Evolutionary conservation across 2,888 invertebrate species (phyloP), one percentile per base, ranked within the genome.

Genomic region (Sericinus montela): DNA sequence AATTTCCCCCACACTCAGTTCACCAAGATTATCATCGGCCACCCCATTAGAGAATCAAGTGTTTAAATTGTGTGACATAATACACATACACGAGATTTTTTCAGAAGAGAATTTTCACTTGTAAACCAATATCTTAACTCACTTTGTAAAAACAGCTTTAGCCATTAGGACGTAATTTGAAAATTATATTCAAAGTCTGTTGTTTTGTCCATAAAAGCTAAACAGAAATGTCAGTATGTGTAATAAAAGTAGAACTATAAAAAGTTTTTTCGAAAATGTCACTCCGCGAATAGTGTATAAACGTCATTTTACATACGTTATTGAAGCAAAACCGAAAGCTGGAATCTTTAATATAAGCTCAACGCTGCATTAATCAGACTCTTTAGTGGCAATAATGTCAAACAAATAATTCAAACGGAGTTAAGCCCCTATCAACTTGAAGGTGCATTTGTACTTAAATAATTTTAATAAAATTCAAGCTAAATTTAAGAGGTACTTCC

Each of bases 381-480:
- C 62, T 83, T 84, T 83, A 83, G 72, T 76, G 65, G 60, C 67
- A 60, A 62, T 59, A 66, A 65, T 71, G 80, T 62, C 72, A 74
- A 76, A 82, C 82, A 77, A 80, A 82, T 81, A 72, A 65, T 54
- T 16, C 9, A 10, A 42, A 32, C 13, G 16, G 11, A 19, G 11
- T n/a, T 9, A 41, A 32, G 32, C 11, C 11, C 11, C 32, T 32
- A 11, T 11, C 11, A 32, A 32, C 11, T 32, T 32, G 11, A 8
- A 29, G 29, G 9, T n/a, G 5, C 5, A 19, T 19, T 19, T 2
- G 3, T 2, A 19, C 3, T 19, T 19, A 19, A 19, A 19, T 19
- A 3, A 19, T 19, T 19, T 19, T 3, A 19, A 19, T 19, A 19
- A 19, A 19, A 19, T 19, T 19, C 25, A 25, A 25, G 25, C 8